Evolutionary conservation across 1,140 invertebrate species (phyloP), one percentile per base, ranked within the genome.

Genomic region (Halyomorpha halys): DNA sequence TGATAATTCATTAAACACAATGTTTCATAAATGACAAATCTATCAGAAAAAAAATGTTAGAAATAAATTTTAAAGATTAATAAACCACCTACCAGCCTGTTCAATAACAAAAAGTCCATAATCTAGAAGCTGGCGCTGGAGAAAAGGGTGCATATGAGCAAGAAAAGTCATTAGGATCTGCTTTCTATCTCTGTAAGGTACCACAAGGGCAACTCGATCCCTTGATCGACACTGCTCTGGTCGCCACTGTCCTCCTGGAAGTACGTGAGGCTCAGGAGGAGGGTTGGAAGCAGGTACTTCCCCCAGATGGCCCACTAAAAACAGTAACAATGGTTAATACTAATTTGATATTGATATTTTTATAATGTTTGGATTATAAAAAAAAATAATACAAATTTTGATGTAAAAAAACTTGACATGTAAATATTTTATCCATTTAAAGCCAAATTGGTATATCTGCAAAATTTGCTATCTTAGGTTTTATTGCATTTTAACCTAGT

Each of bases 31-130:
- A 8, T 30, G 8, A 30, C 8, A 30, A 8, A 30, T 4, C 27
- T 4, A 30, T 8, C 27, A 30, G 27, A 30, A 30, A 8, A 30
- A 4, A 30, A 30, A 4, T 30, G 27, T 30, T 30, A n/a, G n/a
- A n/a, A n/a, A n/a, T n/a, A n/a, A n/a, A n/a, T n/a, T n/a, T n/a
- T n/a, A n/a, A n/a, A n/a, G n/a, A n/a, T n/a, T n/a, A n/a, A n/a
- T 39, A 39, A 39, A 13, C 16, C 18, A 69, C 69, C 73, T 71
- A 85, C 83, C 84, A 75, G 80, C 80, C 75, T 97, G 94, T 76
- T 97, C 94, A n/a, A 97, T 81, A n/a, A 97, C 83, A 75, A 91
- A 94, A 70, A 98, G 93, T 67, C 86, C 85, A 77, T 97, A 98
- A 72, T 94, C 89, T 61, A 97, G 81, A 75, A 91, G 85, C 75